Evolutionary conservation across 2,888 invertebrate species (phyloP), one percentile per base, ranked within the genome.

Genomic region (Sthenelais limicola): DNA sequence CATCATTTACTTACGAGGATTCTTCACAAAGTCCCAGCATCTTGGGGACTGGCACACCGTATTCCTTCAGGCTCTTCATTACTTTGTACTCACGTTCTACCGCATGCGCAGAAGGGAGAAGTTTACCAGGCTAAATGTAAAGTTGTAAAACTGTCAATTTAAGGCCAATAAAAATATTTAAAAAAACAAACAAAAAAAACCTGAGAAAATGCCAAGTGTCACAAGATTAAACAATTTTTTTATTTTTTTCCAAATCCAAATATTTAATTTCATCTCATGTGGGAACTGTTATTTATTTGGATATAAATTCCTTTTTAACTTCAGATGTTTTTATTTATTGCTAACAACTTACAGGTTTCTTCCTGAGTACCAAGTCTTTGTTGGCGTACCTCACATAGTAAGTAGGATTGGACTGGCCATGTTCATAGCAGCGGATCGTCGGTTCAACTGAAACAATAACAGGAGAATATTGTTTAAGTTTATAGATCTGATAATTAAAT

Each of bases 341-440:
- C n/a, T 4, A 62, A 3, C 5, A 30, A 80, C 83, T 78, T 76
- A 88, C 88, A 30, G 89, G 89, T 80, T 89, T 89, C 80, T 89
- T 89, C 38, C 89, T 78, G 0, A 89, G 83, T 21, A 89, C 89
- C 67, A 88, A 79, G 70, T 87, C 81, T 67, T 80, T 81, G 0
- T 82, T 83, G 7, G 80, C 87, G 71, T 85, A 85, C 68, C 79
- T 73, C 4, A 89, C 78, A 73, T 86, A 87, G 76, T 88, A 89
- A 1, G 89, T 89, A 5, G 89, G 89, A 75, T 89, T 89, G 5
- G 88, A 89, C 80, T 89, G 88, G 18, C 89, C 89, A 76, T 89
- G 88, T 28, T 79, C 78, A 77, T 80, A 87, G 74, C 82, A 82
- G 32, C 84, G 74, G 0, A 87, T 74, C 21, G 79, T 74, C 33